These are phyloP conservation scores for Cnemophilus loriae DNA, from an alignment of 2,113 vertebrate genomes.

Conservation along the genomic window DNA sequence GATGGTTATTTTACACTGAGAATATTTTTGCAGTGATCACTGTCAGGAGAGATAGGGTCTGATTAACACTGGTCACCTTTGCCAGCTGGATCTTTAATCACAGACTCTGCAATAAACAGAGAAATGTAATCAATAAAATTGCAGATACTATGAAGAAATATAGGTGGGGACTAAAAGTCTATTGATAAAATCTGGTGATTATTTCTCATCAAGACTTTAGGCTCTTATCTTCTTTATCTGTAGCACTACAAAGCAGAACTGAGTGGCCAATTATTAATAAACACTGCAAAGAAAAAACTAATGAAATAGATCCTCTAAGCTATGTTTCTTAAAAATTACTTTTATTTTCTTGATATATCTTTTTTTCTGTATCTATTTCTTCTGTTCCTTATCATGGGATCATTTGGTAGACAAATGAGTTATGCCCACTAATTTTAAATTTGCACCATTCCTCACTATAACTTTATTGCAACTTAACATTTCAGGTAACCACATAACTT, in stretches of 20 bases:
- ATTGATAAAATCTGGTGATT: conserved; percentile 3
- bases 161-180: not conserved
- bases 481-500: not conserved
- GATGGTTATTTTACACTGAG: not conserved
- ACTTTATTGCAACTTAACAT: not conserved
- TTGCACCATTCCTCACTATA: not conserved
- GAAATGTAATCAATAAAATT: not conserved
- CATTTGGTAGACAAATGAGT: not conserved
- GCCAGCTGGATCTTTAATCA: not conserved
- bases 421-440: not conserved
- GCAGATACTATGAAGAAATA: conserved; percentile 25
- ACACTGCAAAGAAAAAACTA: not conserved
- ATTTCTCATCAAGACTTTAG: not conserved
- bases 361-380: not conserved
- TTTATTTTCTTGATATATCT: not conserved
- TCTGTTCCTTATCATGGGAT: not conserved
- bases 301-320: not conserved
- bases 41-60: not conserved
- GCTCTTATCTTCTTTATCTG: not conserved
- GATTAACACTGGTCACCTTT: conserved; percentile 14
- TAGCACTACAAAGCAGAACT: not conserved
- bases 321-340: not conserved
- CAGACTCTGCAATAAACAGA: not conserved
- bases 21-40: not conserved
- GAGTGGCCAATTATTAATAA: not conserved